Conservation (phyloP, 2,888 invertebrate genomes). For the Eudasyphora cyanicolor region DNA sequence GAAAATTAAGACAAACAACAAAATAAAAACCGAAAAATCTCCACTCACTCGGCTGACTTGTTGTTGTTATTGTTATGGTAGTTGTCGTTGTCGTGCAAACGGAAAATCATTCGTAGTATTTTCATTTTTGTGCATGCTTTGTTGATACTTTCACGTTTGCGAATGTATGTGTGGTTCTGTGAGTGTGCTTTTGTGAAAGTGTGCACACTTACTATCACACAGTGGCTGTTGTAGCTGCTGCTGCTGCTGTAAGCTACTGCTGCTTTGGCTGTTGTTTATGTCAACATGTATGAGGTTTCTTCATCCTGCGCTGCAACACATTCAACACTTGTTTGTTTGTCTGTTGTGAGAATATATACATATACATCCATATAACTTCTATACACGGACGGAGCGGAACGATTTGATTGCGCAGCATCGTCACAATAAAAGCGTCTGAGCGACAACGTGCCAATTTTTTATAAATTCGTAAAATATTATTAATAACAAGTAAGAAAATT, state of each 20-base stretch:
- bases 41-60: slow-evolving; percentile 36
- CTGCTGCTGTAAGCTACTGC: neutral
- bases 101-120: slow-evolving; percentile 9
- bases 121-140: neutral
- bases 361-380: no score
- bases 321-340: slow-evolving; percentile 22
- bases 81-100: neutral
- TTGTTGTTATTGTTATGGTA: slow-evolving; percentile 25
- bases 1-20: neutral
- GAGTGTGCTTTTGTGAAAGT: neutral
- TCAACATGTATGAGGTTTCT: slow-evolving; percentile 24
- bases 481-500: no score
- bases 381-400: no score
- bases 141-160: neutral
- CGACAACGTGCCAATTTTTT: neutral
- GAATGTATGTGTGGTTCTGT: neutral
- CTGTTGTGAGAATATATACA: neutral
- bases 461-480: no score
- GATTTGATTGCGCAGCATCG: neutral
- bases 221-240: neutral
- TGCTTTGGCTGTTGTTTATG: neutral
- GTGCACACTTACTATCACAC: neutral
- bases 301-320: slow-evolving; percentile 7
- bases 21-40: slow-evolving; percentile 9
- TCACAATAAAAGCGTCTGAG: neutral